Percentiles rank a stretch among this genome's conserved stretches.
phyloP scores from a whole-genome alignment of 2,888 invertebrate species.

The Ctenicera cuprea region DNA sequence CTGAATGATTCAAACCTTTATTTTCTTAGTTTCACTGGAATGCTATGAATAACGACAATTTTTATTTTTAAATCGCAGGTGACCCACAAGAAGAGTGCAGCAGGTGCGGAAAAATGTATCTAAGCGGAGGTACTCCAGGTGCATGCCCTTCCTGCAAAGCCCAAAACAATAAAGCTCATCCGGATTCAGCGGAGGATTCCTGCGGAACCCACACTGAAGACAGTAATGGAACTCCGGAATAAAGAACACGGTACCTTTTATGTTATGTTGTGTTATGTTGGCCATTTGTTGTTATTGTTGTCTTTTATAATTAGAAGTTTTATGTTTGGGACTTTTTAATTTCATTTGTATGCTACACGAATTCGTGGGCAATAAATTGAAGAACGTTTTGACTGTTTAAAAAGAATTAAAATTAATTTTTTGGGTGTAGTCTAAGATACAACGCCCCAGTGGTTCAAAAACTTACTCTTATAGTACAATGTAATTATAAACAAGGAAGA shows the following conservation, averaged over 20 bases:
- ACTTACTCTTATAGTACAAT: constrained; percentile 31
- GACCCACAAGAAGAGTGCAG: constrained; percentile 78
- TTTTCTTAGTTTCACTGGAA: too few species aligned
- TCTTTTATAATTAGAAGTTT: constrained; percentile 12
- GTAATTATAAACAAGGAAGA: constrained; percentile 24
- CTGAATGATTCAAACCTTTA: too few species aligned
- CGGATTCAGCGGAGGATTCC: constrained; percentile 66
- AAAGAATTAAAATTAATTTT: too few species aligned
- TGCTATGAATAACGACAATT: too few species aligned
- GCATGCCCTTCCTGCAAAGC: constrained; percentile 62
- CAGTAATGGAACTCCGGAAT: constrained; percentile 64
- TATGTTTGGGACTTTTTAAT: not conserved
- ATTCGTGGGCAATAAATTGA: not conserved
- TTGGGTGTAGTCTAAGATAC: too few species aligned
- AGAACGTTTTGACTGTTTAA: not conserved
- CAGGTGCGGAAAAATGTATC: constrained; percentile 76
- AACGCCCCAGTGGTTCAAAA: not conserved
- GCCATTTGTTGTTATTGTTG: constrained; percentile 44
- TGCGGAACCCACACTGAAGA: constrained; percentile 68
- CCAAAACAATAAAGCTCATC: constrained; percentile 56
- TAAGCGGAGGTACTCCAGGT: constrained; percentile 63
- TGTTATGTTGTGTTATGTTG: constrained; percentile 24
- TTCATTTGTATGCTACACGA: not conserved
- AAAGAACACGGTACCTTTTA: constrained; percentile 39
- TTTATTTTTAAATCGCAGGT: constrained; percentile 68